Base-by-base conservation (phyloP, 2,113 vertebrate species). In the Dascyllus trimaculatus region DNA sequence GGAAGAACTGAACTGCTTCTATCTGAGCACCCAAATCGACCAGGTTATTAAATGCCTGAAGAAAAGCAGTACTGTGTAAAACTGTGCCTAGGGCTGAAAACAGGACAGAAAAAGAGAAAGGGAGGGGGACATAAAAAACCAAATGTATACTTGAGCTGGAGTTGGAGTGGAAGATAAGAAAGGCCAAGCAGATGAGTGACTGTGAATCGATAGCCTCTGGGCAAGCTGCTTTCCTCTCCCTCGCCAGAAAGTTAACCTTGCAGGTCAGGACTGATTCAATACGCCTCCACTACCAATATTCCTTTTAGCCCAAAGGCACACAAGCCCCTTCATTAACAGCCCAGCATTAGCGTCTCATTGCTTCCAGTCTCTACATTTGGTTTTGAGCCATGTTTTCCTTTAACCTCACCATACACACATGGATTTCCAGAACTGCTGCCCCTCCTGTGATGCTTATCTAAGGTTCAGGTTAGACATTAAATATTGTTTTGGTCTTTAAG, bases 201-300 rank as follows among this genome's bases (percentile, higher is more conserved):
- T 80, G 52, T 56, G 79, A 89, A 90, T 92, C 80, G 63, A 91
- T 89, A 78, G 67, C 71, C 80, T 71, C 21, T 49, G 73, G 71
- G 77, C 74, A 80, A 15, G 2, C 32, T 25, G 65, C 60, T 81
- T 65, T 74, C 40, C 65, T 82, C 76, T 71, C n/a, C 24, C 53
- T 74, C 35, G 2, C 81, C 82, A 81, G 86, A 79, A 71, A 85
- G 76, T 88, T 91, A 85, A 91, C 86, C 85, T 90, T 63, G 19
- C 2, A 38, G 90, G 91, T 88, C 84, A 77, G 43, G 5, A 24
- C 40, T 65, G 80, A 90, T 86, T 76, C 85, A 85, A 78, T 73
- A 76, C 24, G 8, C 62, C 81, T 78, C 74, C 22, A 15, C 48
- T 78, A 86, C 85, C 78, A 71, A 77, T 71, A 71, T 38, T 82